Base-by-base conservation (phyloP, 2,113 vertebrate species). In the Atherinomorus stipes region DNA sequence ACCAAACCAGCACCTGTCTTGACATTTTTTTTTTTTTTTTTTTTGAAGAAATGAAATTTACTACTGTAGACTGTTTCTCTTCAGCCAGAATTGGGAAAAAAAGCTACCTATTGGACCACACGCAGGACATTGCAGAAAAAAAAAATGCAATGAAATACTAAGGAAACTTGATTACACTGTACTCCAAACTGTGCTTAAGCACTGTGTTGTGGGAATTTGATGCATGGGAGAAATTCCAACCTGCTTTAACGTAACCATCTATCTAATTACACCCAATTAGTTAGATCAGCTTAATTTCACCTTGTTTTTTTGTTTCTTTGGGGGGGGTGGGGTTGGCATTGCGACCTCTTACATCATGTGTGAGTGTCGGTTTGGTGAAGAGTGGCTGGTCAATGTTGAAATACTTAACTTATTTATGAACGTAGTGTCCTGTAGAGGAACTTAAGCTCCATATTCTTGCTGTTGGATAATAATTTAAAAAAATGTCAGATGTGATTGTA, bases 321-420 rank as follows among this genome's bases (percentile, higher is more conserved):
- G n/a, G n/a, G n/a, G n/a, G n/a, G n/a, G n/a, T n/a, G n/a, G n/a
- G n/a, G n/a, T 85, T 91, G 80, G 74, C 74, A 80, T 90, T 87
- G 79, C 89, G 78, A 87, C 88, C 70, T 89, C 72, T 85, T 88
- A 76, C 78, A 90, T 93, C 84, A 85, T 90, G 93, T 89, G 86
- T 94, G 90, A 95, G 81, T 94, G 93, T 93, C 86, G 89, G 89
- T 94, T 92, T 95, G 91, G 96, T 94, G 94, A 92, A 94, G 93
- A 94, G 91, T 95, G 94, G 90, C 91, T 94, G 95, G 94, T 95
- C 90, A 87, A 90, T 95, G 93, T 96, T 94, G 94, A 95, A 95
- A 95, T 96, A 95, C 91, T 94, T 97, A 95, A 96, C 96, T 94
- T 97, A 97, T 95, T 95, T 96, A 93, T 94, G 85, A 93, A 91